phyloP scores from a whole-genome alignment of 2,113 vertebrate species.

The Puntigrus tetrazona region DNA sequence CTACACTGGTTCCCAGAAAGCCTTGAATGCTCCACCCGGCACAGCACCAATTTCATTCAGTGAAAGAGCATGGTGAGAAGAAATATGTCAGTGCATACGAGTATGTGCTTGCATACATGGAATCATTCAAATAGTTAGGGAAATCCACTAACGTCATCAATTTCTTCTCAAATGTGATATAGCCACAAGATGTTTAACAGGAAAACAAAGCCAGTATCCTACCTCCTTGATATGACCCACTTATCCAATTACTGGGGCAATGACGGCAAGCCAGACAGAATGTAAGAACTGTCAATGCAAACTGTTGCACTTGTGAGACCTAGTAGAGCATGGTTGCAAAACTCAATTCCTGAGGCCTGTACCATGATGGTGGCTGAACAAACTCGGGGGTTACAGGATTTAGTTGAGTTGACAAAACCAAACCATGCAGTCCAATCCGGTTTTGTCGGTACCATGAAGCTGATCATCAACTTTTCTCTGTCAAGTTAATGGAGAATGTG shows the following conservation, averaged over 20 bases:
- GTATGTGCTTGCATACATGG: not conserved
- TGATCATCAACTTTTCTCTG: no score
- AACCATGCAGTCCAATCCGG: no score
- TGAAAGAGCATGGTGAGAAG: slow-evolving; percentile 85
- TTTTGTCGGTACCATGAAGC: no score
- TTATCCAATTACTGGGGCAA: slow-evolving; percentile 91
- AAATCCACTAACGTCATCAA: not conserved
- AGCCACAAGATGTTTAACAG: slow-evolving; percentile 89
- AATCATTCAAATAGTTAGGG: not conserved
- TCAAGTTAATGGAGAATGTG: no score
- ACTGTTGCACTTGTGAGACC: not conserved
- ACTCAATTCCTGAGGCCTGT: no score
- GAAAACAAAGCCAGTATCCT: slow-evolving; percentile 85
- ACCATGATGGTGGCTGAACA: no score
- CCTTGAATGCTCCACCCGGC: slow-evolving; percentile 87
- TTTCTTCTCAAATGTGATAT: slow-evolving; percentile 24
- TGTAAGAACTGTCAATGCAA: slow-evolving; percentile 72
- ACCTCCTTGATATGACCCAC: slow-evolving; percentile 84
- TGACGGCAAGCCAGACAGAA: slow-evolving; percentile 76
- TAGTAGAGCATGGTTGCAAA: not conserved
- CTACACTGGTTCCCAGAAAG: slow-evolving; percentile 92
- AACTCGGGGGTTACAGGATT: no score
- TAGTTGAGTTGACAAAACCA: no score
- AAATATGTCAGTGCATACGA: not conserved
- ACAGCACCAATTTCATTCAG: slow-evolving; percentile 92